phyloP scores from a whole-genome alignment of 1,140 invertebrate species.

The Drosophila rhopaloa region DNA sequence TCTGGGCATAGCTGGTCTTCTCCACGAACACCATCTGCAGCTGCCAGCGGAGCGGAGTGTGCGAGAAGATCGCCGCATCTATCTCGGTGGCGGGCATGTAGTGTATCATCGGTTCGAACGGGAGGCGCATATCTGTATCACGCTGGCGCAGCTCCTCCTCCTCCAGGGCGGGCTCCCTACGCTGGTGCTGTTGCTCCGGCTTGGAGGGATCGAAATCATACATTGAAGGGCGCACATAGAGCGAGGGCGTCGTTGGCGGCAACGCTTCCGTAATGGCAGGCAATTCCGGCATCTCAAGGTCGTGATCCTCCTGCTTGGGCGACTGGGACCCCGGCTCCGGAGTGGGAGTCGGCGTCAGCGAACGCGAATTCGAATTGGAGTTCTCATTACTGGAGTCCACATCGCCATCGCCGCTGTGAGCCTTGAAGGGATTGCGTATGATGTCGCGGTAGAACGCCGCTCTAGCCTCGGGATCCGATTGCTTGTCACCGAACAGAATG shows the following conservation, averaged over 20 bases:
- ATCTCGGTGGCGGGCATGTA: constrained; percentile 94
- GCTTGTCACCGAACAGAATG: constrained; percentile 43
- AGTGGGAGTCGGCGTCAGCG: constrained; percentile 64
- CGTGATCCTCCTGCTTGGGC: constrained; percentile 28
- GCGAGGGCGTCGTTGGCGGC: constrained; percentile 7
- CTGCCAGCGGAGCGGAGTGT: constrained; percentile 89
- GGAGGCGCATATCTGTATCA: constrained; percentile 91
- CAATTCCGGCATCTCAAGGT: not conserved
- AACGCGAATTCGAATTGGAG: constrained; percentile 68
- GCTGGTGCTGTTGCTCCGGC: constrained; percentile 18
- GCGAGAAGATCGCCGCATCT: constrained; percentile 91
- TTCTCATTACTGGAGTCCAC: constrained; percentile 30
- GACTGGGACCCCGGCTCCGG: constrained; percentile 70
- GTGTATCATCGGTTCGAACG: constrained; percentile 91
- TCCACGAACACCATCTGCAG: constrained; percentile 88
- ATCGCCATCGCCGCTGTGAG: constrained; percentile 47
- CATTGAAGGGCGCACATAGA: constrained; percentile 65
- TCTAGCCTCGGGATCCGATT: constrained; percentile 39
- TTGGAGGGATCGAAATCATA: constrained; percentile 63
- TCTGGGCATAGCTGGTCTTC: constrained; percentile 89
- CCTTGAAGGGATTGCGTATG: constrained; percentile 67
- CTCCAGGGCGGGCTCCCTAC: constrained; percentile 24
- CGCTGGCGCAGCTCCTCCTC: constrained; percentile 14
- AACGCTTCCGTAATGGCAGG: not conserved
- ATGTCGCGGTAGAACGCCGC: constrained; percentile 61